Evolutionary conservation across 1,140 invertebrate species (phyloP).

Genomic region (Acyrthosiphon pisum): DNA sequence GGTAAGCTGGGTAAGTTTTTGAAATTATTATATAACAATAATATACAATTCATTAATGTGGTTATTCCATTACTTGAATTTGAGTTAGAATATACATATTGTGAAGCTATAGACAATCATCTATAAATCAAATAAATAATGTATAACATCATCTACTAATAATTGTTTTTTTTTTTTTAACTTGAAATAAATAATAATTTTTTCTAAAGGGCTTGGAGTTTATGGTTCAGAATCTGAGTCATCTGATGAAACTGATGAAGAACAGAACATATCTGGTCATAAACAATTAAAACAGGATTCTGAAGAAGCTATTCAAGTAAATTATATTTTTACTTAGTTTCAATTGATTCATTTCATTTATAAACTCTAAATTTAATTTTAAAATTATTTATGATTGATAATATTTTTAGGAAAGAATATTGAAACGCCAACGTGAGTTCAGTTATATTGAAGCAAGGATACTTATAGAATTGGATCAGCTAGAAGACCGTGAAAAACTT

Average conservation of each 20-base stretch:
- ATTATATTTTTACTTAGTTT: background rate
- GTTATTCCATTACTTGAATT: background rate
- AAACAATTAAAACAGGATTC: slow-evolving; percentile 20
- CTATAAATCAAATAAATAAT: background rate
- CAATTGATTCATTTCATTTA: background rate
- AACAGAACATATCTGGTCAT: background rate
- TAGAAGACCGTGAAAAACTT: slow-evolving; percentile 42
- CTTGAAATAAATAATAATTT: background rate
- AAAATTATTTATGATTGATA: background rate
- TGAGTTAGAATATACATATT: background rate
- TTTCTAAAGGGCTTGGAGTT: slow-evolving; percentile 37
- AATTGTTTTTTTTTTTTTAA: background rate
- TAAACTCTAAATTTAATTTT: background rate
- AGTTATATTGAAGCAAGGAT: slow-evolving; percentile 47
- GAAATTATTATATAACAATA: background rate
- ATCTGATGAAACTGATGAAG: slow-evolving; percentile 35
- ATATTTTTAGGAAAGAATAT: slow-evolving; percentile 37
- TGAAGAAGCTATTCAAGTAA: slow-evolving; percentile 42
- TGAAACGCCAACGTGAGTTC: slow-evolving; percentile 47
- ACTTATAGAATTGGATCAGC: slow-evolving; percentile 43
- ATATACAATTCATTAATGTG: background rate
- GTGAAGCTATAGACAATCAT: background rate
- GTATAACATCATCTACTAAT: background rate
- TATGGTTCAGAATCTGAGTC: slow-evolving; percentile 47
- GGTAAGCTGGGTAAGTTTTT: slow-evolving; percentile 54